These are phyloP conservation scores for Petrocephalus sullivani DNA, from an alignment of 2,797 vertebrate genomes.

Conservation along the genomic window DNA sequence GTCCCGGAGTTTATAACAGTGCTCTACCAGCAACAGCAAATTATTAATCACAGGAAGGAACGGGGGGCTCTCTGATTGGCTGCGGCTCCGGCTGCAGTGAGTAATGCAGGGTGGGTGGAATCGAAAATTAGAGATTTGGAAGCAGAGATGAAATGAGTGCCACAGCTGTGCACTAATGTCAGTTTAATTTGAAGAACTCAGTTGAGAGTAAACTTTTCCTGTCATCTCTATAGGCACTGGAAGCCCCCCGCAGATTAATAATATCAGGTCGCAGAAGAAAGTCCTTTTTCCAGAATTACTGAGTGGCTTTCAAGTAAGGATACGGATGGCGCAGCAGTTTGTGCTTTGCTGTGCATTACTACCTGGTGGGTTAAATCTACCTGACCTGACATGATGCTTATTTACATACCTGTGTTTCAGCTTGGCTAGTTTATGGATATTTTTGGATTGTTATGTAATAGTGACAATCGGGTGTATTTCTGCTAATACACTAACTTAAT, in stretches of 20 bases:
- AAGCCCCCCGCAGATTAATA: conserved; percentile 20
- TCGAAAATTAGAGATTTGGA: neutral
- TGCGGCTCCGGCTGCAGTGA: neutral
- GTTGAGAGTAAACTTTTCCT: conserved; percentile 28
- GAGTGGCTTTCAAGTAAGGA: neutral
- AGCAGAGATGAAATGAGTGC: conserved; percentile 13
- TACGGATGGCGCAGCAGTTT: neutral
- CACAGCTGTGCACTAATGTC: conserved; percentile 30
- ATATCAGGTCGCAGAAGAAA: conserved; percentile 19
- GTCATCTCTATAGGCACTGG: conserved; percentile 36
- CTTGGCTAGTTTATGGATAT: neutral
- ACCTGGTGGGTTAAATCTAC: neutral
- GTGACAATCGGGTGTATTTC: neutral
- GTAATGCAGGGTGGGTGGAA: neutral
- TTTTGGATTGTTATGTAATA: neutral
- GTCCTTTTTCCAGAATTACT: neutral
- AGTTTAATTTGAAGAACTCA: conserved; percentile 35
- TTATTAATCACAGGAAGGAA: neutral
- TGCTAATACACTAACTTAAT: neutral
- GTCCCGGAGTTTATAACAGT: neutral
- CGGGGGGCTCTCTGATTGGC: neutral
- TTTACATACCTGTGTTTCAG: neutral
- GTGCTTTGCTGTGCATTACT: neutral
- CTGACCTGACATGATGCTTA: neutral
- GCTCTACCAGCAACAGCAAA: neutral